Conservation (phyloP, 2,888 invertebrate genomes). For the Zygaena filipendulae region DNA sequence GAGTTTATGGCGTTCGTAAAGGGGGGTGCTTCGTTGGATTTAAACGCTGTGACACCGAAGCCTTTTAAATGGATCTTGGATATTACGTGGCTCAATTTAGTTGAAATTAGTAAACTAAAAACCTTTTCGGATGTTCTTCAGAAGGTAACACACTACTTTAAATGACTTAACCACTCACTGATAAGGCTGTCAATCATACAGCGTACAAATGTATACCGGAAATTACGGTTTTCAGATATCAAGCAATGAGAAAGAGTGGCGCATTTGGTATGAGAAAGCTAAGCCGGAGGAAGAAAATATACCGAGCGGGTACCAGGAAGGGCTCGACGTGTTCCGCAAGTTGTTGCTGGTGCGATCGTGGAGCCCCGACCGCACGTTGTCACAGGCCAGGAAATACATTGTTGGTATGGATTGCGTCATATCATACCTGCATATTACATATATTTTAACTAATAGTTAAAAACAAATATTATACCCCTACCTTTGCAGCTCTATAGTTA, state of each 20-base stretch:
- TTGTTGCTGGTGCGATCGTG: constrained; percentile 89
- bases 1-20: constrained; percentile 97
- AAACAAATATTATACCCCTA: background rate
- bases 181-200: background rate
- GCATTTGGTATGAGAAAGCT: constrained; percentile 91
- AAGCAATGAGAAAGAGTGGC: constrained; percentile 89
- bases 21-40: constrained; percentile 93
- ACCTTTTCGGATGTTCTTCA: constrained; percentile 82
- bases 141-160: constrained; percentile 69
- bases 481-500: too few species aligned
- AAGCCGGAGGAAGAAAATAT: constrained; percentile 92
- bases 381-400: constrained; percentile 92
- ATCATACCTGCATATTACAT: too few species aligned
- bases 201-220: background rate
- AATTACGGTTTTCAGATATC: constrained; percentile 83
- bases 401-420: constrained; percentile 75
- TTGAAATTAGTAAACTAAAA: constrained; percentile 88
- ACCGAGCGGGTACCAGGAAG: constrained; percentile 89
- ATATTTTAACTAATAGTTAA: background rate
- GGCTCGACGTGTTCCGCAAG: constrained; percentile 89
- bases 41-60: constrained; percentile 92
- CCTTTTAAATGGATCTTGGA: constrained; percentile 96
- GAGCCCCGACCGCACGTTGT: constrained; percentile 95
- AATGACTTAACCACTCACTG: too few species aligned
- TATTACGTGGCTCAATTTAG: constrained; percentile 95